Base-by-base conservation (phyloP, 2,797 vertebrate species). In the Syngnathus acus region DNA sequence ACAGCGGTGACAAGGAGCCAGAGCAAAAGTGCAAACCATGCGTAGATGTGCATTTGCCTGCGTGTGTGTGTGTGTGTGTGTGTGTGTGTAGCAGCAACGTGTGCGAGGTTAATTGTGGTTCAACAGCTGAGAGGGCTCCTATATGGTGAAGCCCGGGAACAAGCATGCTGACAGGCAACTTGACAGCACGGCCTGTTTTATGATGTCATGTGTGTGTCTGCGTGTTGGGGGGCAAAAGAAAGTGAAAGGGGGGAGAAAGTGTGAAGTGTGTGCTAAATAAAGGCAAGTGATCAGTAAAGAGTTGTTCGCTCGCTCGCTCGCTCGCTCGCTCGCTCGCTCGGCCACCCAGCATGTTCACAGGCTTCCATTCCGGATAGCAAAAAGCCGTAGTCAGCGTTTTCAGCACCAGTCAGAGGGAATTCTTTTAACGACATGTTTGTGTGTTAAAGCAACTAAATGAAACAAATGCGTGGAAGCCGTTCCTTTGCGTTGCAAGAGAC, bases 111-210 rank as follows among this genome's bases (percentile, higher is more conserved):
- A 90, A 91, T 90, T 90, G 87, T 87, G 84, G 88, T 88, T 90
- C 88, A 90, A 89, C 92, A 92, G 92, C 91, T 93, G 90, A 88
- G 81, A 80, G 88, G 84, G 80, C 76, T 90, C 89, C 85, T 90
- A 90, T 91, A 89, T 78, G 87, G 87, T 74, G 74, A 32, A 32
- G 26, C 73, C 81, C 72, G 76, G 66, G 79, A 81, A 87, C 85
- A 84, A 81, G 84, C 87, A 88, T 88, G 87, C 80, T 87, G 87
- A 88, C 84, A 87, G 81, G 74, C 79, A 77, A 80, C 78, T 78
- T 86, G 83, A 87, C 84, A 84, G 86, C 85, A 79, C 87, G 86
- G 83, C 85, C 83, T 88, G 84, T 88, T 92, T 91, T 89, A 90
- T 84, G 83, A 81, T 84, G 85, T 82, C 82, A 78, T 83, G 84